Base-by-base conservation (phyloP, 2,797 vertebrate genomes). In the Alectoris magna region DNA sequence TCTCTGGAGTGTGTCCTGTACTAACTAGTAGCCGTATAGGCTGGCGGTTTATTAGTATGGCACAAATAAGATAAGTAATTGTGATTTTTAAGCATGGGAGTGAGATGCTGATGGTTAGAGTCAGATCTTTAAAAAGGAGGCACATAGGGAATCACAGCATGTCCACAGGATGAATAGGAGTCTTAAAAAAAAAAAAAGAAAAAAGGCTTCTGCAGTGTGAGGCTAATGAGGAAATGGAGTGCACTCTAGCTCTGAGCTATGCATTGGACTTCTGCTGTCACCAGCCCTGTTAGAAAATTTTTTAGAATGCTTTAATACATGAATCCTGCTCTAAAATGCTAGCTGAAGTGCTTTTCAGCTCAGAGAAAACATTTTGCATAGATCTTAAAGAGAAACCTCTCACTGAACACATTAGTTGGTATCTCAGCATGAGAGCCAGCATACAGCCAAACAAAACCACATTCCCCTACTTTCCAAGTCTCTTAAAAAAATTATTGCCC, bases 381-480 rank as follows among this genome's bases (percentile, higher is more conserved):
- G 55, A 29, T 43, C 36, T 87, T 89, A 51, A 77, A 91, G 94
- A 89, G 84, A 92, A 92, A 75, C 38, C 6, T 4, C 2, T 0
- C 5, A 27, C 16, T 22, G 60, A 76, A 69, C 13, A 1, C 3
- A 34, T 86, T 78, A n/a, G 41, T 86, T 66, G 19, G 29, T 81
- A 60, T 70, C 85, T 84, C 71, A 74, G 48, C 36, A n/a, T 68
- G 68, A 90, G 36, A 84, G 43, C 58, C 34, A 38, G 36, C 1
- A 6, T 39, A 38, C 29, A 93, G 87, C 56, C 48, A 90, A 84
- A 53, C 12, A 95, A 95, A 96, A 93, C 94, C 91, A 56, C 92
- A 88, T 66, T 92, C 66, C 39, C 36, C 68, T 72, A 38, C 43
- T 83, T 85, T 89, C 85, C 39, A 90, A 87, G 60, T 43, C 62